Base-by-base conservation (phyloP, 1,140 invertebrate species). In the Laodelphax striatellus region DNA sequence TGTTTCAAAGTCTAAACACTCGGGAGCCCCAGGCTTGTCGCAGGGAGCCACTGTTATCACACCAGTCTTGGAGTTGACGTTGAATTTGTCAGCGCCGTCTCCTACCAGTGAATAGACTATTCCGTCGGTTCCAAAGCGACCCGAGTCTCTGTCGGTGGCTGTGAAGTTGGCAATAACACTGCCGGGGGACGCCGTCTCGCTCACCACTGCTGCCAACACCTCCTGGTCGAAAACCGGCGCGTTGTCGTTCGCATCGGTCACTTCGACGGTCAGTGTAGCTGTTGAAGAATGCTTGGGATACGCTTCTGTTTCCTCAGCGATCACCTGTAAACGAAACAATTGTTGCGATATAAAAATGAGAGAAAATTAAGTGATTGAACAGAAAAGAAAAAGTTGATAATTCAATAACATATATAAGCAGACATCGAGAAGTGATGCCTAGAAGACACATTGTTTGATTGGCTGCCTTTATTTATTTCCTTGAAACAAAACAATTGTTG, bases 231-330 rank as follows among this genome's bases (percentile, higher is more conserved):
- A 95, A 13, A 77, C 77, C 4, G 92, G 92, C 5, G 85, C 80
- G 73, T 94, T 94, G 75, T 95, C 92, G 74, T 95, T 95, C n/a
- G 87, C 84, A 74, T 96, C 92, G 8, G 82, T 76, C 41, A 95
- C 83, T 11, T 82, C 80, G 1, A 97, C 82, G 0, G 84, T 90
- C 2, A 97, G 85, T 13, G 89, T 94, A 0, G 90, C 89, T 4
- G 90, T 92, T 1, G 91, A 94, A 0, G 85, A 88, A 0, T 92
- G 75, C 43, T 80, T 80, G 2, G 86, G 83, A 52, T 79, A 77
- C 1, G 88, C 90, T 64, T 88, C 81, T 2, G 86, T 75, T 68
- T 94, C 91, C 71, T 87, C 87, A 1, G 90, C 92, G 58, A 92
- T 81, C 5, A 92, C 82, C 86, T 88, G 68, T 14, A 5, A 43